Conservation (phyloP, 2,797 vertebrate genomes). For the Acestrorhynchus altus region DNA sequence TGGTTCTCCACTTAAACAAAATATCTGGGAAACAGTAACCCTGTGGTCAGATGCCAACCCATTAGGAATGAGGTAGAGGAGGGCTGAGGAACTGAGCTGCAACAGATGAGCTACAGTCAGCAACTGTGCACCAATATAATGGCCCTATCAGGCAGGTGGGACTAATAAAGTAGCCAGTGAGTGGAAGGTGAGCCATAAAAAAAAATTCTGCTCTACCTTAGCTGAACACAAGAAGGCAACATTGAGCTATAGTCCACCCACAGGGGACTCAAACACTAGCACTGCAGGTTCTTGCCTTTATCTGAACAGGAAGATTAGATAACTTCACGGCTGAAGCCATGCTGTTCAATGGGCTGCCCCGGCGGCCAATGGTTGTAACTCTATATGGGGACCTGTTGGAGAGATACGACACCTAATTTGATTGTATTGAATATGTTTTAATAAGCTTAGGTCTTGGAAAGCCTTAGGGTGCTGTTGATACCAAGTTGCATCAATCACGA, state of each 20-base stretch:
- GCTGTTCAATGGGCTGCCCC: no score
- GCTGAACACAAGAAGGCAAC: constrained; percentile 25
- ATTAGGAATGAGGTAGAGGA: not conserved
- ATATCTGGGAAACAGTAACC: no score
- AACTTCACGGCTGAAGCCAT: not conserved
- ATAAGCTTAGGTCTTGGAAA: not conserved
- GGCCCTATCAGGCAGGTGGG: not conserved
- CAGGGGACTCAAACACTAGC: not conserved
- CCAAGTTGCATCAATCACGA: not conserved
- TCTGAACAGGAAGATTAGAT: not conserved
- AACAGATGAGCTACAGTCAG: not conserved
- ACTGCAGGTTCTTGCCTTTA: not conserved
- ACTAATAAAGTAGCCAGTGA: not conserved
- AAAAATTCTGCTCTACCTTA: not conserved
- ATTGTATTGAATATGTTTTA: not conserved
- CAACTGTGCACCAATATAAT: not conserved
- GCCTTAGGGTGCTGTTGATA: not conserved
- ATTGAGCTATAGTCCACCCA: not conserved
- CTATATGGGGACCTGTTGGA: not conserved
- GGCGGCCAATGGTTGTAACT: not conserved
- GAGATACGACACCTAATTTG: not conserved
- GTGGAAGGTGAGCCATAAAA: not conserved
- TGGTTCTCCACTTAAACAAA: no score
- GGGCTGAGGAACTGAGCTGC: no score
- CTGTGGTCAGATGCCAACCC: not conserved